Conservation (phyloP, 2,113 vertebrate genomes). For the Marmota flaviventris region DNA sequence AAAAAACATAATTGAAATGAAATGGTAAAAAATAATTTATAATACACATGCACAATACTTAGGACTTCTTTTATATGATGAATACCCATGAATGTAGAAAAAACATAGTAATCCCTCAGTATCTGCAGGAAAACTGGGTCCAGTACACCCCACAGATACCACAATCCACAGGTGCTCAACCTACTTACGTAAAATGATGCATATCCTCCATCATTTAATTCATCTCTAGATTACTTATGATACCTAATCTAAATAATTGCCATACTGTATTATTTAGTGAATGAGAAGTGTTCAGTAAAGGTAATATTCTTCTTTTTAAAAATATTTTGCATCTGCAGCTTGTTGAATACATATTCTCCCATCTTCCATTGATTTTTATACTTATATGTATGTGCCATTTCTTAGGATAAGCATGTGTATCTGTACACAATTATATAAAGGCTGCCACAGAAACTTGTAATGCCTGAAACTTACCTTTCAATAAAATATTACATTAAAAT, state of each 20-base stretch:
- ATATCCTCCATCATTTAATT: not conserved
- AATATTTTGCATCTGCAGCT: not conserved
- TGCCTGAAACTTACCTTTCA: not conserved
- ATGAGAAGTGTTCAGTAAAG: not conserved
- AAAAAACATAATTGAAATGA: not conserved
- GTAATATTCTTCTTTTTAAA: not conserved
- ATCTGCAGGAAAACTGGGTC: not conserved
- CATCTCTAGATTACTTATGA: not conserved
- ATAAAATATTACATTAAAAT: slow-evolving; percentile 26
- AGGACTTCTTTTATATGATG: not conserved
- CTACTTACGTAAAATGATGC: not conserved
- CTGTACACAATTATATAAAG: not conserved
- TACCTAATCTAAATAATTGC: not conserved
- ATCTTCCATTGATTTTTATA: slow-evolving; percentile 35
- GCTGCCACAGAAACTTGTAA: not conserved
- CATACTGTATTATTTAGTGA: not conserved
- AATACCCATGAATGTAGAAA: not conserved
- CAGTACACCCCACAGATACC: too few relatives aligned
- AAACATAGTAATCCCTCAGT: not conserved
- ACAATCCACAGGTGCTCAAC: not conserved
- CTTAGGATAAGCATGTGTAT: not conserved
- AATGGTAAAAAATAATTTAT: slow-evolving; percentile 9
- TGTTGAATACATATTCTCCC: not conserved
- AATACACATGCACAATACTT: not conserved
- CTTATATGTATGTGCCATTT: not conserved